Evolutionary conservation across 2,888 invertebrate genomes (phyloP), one percentile per base, ranked within the genome.

Genomic region (Entomobrya multifasciata): DNA sequence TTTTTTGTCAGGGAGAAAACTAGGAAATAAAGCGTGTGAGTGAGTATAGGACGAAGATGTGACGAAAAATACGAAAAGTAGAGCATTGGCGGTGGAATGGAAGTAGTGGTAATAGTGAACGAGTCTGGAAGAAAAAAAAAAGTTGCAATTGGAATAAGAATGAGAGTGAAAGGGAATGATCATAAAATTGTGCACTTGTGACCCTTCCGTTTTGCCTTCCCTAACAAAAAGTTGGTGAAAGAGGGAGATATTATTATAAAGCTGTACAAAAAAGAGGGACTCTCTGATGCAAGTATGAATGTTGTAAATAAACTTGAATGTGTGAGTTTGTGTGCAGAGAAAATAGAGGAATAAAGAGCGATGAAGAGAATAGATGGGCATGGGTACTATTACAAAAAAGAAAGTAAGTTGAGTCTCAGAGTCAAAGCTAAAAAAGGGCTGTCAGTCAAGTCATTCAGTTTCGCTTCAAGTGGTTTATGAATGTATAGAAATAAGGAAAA

Each of bases 131-230:
- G 41, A 57, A 36, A 17, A 70, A n/a, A 65, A 72, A 76, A 77
- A 76, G 55, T 81, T 76, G 49, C 76, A 83, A 76, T 83, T 15
- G 17, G 72, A 80, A 74, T 67, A 78, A 60, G 49, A 65, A 49
- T 79, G 65, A 70, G 76, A 80, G 86, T 60, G 62, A 83, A 86
- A 80, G 57, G 81, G 86, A 86, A 81, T 86, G 81, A 81, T 86
- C 81, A 67, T 86, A 86, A 86, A 86, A 86, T 81, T 65, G 81
- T 81, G 81, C 81, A 81, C 81, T 86, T 81, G 80, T 81, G 86
- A 86, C 86, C 86, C 86, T 86, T 86, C 86, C 86, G 86, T 70
- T 86, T 81, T 86, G 41, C 20, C 17, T 57, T 27, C 49, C 36
- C 36, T 20, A 67, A 67, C 30, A 30, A 30, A 36, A 4, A 30